A percentile compares a stretch with the other conserved stretches of the same genome.
phyloP scores from a whole-genome alignment of 2,797 vertebrate genomes.

The Peromyscus attwateri region DNA sequence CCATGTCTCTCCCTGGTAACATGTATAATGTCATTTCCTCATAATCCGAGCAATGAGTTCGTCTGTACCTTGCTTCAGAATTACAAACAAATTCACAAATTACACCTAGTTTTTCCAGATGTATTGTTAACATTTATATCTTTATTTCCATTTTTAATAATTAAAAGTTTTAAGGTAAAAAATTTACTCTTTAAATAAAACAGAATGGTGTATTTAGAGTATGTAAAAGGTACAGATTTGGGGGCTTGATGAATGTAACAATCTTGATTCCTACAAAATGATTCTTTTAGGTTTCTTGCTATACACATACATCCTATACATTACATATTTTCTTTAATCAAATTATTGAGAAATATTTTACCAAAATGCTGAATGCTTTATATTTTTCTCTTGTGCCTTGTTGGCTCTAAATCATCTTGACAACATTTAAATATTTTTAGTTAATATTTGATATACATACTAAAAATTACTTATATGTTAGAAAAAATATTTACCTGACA shows the following conservation, averaged over 20 bases:
- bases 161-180: background rate
- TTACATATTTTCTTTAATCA: background rate
- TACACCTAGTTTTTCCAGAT: background rate
- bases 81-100: background rate
- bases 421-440: background rate
- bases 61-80: constrained; percentile 3
- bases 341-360: background rate
- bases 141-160: constrained; percentile 7
- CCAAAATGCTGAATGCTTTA: background rate
- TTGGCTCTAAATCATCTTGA: background rate
- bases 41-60: background rate
- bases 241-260: background rate
- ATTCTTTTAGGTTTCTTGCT: background rate
- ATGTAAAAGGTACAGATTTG: background rate
- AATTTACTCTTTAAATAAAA: background rate
- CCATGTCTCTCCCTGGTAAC: background rate
- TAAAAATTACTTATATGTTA: background rate
- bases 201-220: background rate
- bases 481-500: background rate
- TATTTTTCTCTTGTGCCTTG: background rate
- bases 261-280: background rate
- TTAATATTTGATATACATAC: background rate
- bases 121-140: background rate
- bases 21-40: background rate
- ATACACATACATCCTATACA: background rate